A percentile compares a stretch with the other conserved stretches of the same genome.
Evolutionary conservation across 2,113 vertebrate genomes (phyloP).

Genomic region (Chunga burmeisteri): DNA sequence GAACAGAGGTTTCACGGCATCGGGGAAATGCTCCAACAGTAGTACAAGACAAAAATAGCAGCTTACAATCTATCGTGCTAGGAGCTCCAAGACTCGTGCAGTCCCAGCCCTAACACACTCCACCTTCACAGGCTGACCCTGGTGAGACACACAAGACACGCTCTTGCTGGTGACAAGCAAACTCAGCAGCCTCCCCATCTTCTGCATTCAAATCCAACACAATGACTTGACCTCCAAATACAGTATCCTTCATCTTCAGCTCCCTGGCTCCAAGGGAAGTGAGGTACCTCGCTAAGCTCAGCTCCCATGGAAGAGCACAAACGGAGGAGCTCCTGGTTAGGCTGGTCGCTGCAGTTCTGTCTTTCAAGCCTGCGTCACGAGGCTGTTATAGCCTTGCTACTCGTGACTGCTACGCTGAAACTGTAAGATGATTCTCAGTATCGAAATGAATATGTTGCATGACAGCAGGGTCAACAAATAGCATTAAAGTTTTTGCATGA

Average conservation of each 20-base stretch:
- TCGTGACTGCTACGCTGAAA: neutral
- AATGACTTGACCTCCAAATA: neutral
- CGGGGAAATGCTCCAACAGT: neutral
- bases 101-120: neutral
- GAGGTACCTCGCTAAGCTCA: neutral
- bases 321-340: neutral
- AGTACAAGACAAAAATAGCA: neutral
- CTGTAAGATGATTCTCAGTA: neutral
- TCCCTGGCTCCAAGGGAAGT: neutral
- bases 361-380: neutral
- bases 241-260: neutral
- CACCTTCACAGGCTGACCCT: neutral
- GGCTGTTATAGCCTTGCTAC: neutral
- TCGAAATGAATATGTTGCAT: accelerated
- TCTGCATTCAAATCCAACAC: neutral
- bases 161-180: neutral
- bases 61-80: neutral
- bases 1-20: neutral
- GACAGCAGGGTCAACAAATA: neutral
- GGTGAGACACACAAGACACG: neutral
- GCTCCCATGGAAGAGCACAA: neutral
- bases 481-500: neutral
- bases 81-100: neutral
- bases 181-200: neutral
- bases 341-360: neutral